Conservation (phyloP, 1,140 invertebrate species). For the Limonius californicus region DNA sequence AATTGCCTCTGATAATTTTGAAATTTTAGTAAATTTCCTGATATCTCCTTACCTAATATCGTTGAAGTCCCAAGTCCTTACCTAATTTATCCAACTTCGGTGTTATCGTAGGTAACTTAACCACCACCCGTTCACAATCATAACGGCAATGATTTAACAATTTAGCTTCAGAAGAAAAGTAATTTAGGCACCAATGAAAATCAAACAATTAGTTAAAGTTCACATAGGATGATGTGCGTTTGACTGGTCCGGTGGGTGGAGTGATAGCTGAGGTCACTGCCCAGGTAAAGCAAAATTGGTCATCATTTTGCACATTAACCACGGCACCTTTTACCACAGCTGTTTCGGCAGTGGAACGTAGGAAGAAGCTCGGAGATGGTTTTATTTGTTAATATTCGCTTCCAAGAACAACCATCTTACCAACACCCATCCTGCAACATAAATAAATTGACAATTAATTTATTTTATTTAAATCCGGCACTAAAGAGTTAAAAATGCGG, state of each 20-base stretch:
- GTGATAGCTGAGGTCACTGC: slow-evolving; percentile 37
- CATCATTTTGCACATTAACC: slow-evolving; percentile 43
- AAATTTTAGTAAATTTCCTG: slow-evolving; percentile 15
- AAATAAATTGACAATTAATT: too few relatives aligned
- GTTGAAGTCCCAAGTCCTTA: too few relatives aligned
- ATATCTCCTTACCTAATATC: background rate
- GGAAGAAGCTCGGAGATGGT: too few relatives aligned
- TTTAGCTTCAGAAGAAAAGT: slow-evolving; percentile 32
- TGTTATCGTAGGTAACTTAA: background rate
- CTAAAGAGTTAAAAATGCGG: too few relatives aligned
- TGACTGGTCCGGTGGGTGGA: background rate
- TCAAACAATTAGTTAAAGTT: slow-evolving; percentile 39
- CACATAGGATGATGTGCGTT: slow-evolving; percentile 29
- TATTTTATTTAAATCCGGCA: too few relatives aligned
- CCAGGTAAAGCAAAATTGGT: slow-evolving; percentile 41
- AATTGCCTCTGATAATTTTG: slow-evolving; percentile 8
- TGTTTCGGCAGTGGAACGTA: too few relatives aligned
- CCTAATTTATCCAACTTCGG: background rate
- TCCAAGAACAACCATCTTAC: too few relatives aligned
- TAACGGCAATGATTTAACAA: slow-evolving; percentile 31
- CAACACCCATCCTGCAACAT: too few relatives aligned
- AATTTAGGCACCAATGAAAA: slow-evolving; percentile 41
- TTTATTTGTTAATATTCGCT: too few relatives aligned
- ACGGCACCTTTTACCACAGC: slow-evolving; percentile 35
- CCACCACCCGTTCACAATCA: slow-evolving; percentile 35